Evolutionary conservation across 1,140 invertebrate genomes (phyloP).

Genomic region (Drosophila saltans): DNA sequence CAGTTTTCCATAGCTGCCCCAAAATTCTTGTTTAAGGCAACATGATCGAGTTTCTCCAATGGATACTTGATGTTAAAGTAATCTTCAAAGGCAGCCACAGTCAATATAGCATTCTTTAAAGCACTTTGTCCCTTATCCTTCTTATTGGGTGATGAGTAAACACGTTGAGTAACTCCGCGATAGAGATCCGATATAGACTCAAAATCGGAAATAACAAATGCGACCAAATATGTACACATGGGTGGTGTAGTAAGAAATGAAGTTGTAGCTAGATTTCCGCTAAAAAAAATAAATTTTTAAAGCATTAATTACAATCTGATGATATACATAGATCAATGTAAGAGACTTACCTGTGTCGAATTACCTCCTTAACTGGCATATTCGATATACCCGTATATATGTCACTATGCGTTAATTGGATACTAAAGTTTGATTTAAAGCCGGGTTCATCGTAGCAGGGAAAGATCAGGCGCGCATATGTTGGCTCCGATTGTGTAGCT

Average conservation of each 20-base stretch:
- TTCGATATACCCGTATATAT: slow-evolving; percentile 85
- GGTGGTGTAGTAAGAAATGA: slow-evolving; percentile 85
- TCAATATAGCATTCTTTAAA: slow-evolving; percentile 84
- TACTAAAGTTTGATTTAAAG: slow-evolving; percentile 89
- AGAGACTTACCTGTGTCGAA: slow-evolving; percentile 42
- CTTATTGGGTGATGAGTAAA: slow-evolving; percentile 87
- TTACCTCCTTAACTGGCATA: slow-evolving; percentile 83
- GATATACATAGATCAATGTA: not conserved
- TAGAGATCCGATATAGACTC: slow-evolving; percentile 66
- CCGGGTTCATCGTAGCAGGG: slow-evolving; percentile 96
- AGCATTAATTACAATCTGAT: not conserved
- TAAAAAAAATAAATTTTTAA: not conserved
- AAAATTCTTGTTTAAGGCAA: slow-evolving; percentile 91
- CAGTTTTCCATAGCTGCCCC: slow-evolving; percentile 94
- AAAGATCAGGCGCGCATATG: slow-evolving; percentile 91
- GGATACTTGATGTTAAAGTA: slow-evolving; percentile 84
- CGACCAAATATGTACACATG: slow-evolving; percentile 91
- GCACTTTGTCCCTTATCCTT: slow-evolving; percentile 85
- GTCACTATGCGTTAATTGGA: slow-evolving; percentile 85
- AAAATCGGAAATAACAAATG: slow-evolving; percentile 89
- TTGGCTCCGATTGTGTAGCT: slow-evolving; percentile 92
- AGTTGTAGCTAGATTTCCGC: slow-evolving; percentile 65
- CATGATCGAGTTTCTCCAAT: slow-evolving; percentile 86
- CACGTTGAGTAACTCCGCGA: slow-evolving; percentile 83
- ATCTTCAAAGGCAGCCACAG: slow-evolving; percentile 84